phyloP scores from a whole-genome alignment of 2,113 vertebrate genomes.

The Piliocolobus tephrosceles region DNA sequence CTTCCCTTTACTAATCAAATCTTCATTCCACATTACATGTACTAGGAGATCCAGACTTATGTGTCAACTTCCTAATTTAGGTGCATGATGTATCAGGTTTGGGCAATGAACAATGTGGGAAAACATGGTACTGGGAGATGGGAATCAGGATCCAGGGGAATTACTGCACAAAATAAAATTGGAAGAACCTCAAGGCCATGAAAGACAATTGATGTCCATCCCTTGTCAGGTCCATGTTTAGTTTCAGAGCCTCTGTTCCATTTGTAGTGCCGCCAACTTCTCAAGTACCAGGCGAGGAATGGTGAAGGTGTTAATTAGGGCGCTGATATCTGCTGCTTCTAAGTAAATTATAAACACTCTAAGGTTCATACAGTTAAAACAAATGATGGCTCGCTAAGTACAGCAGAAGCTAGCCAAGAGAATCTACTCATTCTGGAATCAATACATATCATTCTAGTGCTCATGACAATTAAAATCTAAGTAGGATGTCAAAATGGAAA shows the following conservation, averaged over 20 bases:
- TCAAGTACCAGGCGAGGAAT: constrained; percentile 32
- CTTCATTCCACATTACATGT: not conserved
- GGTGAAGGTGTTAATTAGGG: constrained; percentile 62
- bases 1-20: not conserved
- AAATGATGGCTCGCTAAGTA: not conserved
- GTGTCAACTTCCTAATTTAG: not conserved
- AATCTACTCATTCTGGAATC: not conserved
- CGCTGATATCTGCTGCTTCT: not conserved
- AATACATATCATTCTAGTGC: not conserved
- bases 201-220: constrained; percentile 55
- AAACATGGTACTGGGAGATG: not conserved
- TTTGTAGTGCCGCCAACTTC: constrained; percentile 30
- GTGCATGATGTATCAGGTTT: not conserved
- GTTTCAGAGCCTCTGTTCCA: constrained; percentile 22
- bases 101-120: not conserved
- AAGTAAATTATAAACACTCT: constrained; percentile 36
- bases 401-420: not conserved
- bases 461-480: constrained; percentile 2
- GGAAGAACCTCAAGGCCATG: constrained; percentile 39
- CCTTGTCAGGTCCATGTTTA: constrained; percentile 12
- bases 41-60: not conserved
- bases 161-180: constrained; percentile 8
- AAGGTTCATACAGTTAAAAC: not conserved
- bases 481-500: not conserved
- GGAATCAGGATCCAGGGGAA: constrained; percentile 18